Evolutionary conservation across 2,888 invertebrate genomes (phyloP).

Genomic region (Spilarctia lutea): DNA sequence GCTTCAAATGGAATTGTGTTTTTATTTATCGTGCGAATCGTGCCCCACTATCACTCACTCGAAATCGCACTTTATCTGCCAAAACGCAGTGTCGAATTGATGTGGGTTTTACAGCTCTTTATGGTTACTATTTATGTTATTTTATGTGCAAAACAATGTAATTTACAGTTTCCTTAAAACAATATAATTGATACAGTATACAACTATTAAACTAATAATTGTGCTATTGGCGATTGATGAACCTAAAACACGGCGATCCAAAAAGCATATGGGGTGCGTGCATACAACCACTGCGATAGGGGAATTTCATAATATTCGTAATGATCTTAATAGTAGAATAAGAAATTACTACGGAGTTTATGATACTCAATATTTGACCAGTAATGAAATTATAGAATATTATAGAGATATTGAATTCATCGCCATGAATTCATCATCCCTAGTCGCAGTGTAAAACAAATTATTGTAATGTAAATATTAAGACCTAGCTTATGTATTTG

Average conservation of each 20-base stretch:
- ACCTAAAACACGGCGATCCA: conserved; percentile 34
- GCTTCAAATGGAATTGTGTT: conserved; percentile 86
- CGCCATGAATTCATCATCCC: conserved; percentile 30
- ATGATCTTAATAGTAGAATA: conserved; percentile 36
- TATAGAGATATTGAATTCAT: conserved; percentile 35
- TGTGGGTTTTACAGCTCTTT: conserved; percentile 64
- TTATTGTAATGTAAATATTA: conserved; percentile 72
- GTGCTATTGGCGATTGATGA: conserved; percentile 42
- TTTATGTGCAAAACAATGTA: conserved; percentile 42
- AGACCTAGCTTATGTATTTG: conserved; percentile 68
- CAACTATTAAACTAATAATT: conserved; percentile 37
- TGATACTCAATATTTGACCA: conserved; percentile 49
- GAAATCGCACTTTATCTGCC: conserved; percentile 84
- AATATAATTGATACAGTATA: conserved; percentile 21
- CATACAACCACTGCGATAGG: conserved; percentile 43
- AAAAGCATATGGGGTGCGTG: conserved; percentile 31
- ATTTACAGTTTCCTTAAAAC: conserved; percentile 37
- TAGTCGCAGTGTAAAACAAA: conserved; percentile 53
- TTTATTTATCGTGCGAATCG: conserved; percentile 86
- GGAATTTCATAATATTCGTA: conserved; percentile 36
- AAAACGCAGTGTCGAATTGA: conserved; percentile 76
- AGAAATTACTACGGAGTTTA: conserved; percentile 36
- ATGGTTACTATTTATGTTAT: conserved; percentile 61
- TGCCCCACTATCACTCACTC: conserved; percentile 82
- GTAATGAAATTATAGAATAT: conserved; percentile 39